Conservation (phyloP, 1,140 invertebrate genomes). For the Nasonia giraulti region DNA sequence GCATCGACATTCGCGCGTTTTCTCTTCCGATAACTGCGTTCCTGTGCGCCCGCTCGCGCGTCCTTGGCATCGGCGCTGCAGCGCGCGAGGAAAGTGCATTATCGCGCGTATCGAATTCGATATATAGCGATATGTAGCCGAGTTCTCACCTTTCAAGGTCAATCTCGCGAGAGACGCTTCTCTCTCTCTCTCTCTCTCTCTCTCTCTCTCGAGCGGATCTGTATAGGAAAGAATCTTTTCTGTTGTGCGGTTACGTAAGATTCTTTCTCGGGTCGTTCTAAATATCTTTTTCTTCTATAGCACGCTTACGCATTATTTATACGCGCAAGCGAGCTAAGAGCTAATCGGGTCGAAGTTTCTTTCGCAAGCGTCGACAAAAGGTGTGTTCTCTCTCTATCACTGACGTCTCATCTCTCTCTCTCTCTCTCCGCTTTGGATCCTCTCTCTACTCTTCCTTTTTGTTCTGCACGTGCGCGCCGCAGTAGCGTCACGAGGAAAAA, state of each 20-base stretch:
- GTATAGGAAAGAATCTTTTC: neutral
- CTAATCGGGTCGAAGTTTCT: no score
- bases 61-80: neutral
- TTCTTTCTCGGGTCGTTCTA: neutral
- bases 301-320: neutral
- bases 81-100: conserved; percentile 19
- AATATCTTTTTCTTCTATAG: neutral
- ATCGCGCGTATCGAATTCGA: conserved; percentile 38
- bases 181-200: neutral
- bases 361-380: no score
- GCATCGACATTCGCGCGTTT: conserved; percentile 34
- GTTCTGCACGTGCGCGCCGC: neutral
- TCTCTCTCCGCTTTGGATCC: neutral
- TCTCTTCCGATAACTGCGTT: neutral
- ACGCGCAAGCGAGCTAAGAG: no score
- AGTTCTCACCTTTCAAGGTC: conserved; percentile 45
- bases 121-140: conserved; percentile 5
- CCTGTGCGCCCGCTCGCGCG: neutral
- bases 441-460: neutral
- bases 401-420: neutral
- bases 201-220: neutral
- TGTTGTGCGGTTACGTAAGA: neutral
- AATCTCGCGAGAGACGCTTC: conserved; percentile 4
- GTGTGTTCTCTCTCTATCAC: neutral
- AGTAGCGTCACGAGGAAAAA: neutral